Base-by-base conservation (phyloP, 2,797 vertebrate species). In the Sebastes reedi region DNA sequence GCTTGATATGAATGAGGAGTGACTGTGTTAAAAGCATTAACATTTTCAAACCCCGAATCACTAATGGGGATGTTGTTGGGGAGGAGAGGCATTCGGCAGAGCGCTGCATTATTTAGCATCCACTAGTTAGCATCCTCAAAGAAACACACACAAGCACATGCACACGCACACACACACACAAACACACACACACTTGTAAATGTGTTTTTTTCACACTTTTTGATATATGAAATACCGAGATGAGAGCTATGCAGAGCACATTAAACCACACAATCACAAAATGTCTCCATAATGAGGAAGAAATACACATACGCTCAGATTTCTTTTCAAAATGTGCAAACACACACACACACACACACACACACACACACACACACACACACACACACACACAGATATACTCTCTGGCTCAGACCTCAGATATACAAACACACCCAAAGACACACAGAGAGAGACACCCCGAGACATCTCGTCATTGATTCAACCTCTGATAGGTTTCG, bases 51-150 rank as follows among this genome's bases (percentile, higher is more conserved):
- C 81, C 90, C 84, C 70, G 83, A 92, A 82, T 91, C 81, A 67
- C 85, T 91, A 91, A 90, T 92, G 87, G 88, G 87, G 82, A 90
- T 94, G 91, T 91, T 93, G 90, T 91, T 55, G 74, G 88, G 88
- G 93, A 91, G 88, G 86, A 89, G 88, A 93, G 87, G 86, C 90
- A 86, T 88, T 94, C 87, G 64, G 87, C 79, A 88, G 80, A 77
- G 25, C 42, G n/a, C 88, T 95, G 93, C 93, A 95, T 94, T 91
- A 94, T 95, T 95, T 92, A 94, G 86, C 85, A 88, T 86, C 83
- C 50, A 80, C 84, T 86, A 79, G 85, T 90, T 88, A 81, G 85
- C 87, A 77, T 89, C 90, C 87, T 90, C 90, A 86, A 82, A 87
- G 85, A 80, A 82, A 81, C 77, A 56, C 75, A 71, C 77, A 64